Conservation (phyloP, 2,113 vertebrate species). For the Pongo abelii region DNA sequence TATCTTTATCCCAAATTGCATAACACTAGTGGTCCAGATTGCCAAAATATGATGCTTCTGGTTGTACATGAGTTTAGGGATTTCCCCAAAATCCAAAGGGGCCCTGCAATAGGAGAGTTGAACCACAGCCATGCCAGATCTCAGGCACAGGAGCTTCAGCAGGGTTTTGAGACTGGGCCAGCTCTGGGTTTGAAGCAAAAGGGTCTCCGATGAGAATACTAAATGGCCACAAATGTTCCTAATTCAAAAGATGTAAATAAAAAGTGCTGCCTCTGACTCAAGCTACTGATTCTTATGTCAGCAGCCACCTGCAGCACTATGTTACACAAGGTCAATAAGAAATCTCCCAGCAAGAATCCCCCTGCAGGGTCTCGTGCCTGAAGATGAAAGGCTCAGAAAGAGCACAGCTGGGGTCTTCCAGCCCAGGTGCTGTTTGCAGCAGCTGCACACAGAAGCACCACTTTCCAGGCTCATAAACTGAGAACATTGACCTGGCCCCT, state of each 20-base stretch:
- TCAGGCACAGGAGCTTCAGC: neutral
- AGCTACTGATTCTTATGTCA: neutral
- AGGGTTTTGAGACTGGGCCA: neutral
- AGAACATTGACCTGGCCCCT: constrained; percentile 6
- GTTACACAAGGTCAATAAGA: constrained; percentile 11
- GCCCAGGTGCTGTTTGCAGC: neutral
- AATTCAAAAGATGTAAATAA: constrained; percentile 27
- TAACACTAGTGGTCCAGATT: neutral
- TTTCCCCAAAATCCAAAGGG: neutral
- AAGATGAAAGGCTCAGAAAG: neutral
- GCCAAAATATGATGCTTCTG: neutral
- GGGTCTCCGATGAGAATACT: neutral
- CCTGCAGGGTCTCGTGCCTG: neutral
- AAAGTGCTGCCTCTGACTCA: neutral
- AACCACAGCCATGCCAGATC: neutral
- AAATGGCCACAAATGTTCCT: neutral
- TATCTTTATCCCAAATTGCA: neutral
- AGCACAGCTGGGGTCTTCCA: constrained; percentile 2
- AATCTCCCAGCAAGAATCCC: neutral
- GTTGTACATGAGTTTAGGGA: neutral
- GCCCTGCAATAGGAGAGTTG: neutral
- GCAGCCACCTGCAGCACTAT: neutral
- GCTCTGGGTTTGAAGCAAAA: neutral
- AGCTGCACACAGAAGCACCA: neutral
- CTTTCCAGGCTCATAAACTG: neutral